Evolutionary conservation across 2,113 vertebrate genomes (phyloP).

Genomic region (Fulica atra): DNA sequence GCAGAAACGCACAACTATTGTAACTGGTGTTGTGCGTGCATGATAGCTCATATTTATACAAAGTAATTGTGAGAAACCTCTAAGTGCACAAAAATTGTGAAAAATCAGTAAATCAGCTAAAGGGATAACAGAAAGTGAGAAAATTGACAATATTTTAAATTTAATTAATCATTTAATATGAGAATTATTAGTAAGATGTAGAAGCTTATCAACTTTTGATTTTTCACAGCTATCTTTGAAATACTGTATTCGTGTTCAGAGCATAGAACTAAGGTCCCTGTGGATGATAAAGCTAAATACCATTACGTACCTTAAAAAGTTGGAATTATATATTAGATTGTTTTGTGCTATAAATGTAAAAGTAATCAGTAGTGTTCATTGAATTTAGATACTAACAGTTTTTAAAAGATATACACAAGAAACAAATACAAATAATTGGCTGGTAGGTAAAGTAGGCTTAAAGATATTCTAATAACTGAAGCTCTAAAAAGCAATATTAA

Average conservation of each 20-base stretch:
- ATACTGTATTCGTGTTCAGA: neutral
- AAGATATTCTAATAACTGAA: neutral
- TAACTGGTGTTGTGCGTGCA: neutral
- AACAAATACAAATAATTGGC: neutral
- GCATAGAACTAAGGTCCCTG: neutral
- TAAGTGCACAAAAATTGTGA: neutral
- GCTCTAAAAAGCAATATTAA: neutral
- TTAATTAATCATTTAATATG: neutral
- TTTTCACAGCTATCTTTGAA: neutral
- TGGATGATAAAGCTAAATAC: neutral
- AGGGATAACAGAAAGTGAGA: neutral
- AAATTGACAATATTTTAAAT: neutral
- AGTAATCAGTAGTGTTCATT: neutral
- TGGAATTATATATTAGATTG: neutral
- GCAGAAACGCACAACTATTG: neutral
- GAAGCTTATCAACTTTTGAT: neutral
- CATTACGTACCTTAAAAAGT: neutral
- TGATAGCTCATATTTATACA: fast-evolving
- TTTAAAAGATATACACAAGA: neutral
- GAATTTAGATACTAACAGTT: neutral
- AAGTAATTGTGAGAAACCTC: neutral
- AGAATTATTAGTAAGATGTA: neutral
- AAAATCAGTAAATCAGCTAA: neutral
- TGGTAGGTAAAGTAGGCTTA: neutral
- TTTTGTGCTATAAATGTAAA: neutral